Evolutionary conservation across 2,888 invertebrate species (phyloP).

Genomic region (Meghimatium bilineatum): DNA sequence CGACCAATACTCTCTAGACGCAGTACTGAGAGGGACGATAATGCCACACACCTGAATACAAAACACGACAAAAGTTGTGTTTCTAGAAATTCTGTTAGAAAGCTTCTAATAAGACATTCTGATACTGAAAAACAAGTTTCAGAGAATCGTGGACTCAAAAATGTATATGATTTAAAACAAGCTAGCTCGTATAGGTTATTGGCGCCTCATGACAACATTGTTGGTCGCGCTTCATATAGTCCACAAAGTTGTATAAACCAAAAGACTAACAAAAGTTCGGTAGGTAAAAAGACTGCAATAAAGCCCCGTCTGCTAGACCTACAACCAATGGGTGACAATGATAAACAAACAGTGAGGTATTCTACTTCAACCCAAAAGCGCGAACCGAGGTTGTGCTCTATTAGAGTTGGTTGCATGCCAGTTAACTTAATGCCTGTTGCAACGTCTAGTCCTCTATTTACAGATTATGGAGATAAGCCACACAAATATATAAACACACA

Average conservation of each 20-base stretch:
- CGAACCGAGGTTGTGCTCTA: too few species aligned
- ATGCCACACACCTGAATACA: not conserved
- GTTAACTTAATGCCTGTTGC: not conserved
- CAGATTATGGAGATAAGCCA: not conserved
- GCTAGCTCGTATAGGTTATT: not conserved
- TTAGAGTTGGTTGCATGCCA: not conserved
- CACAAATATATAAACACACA: not conserved
- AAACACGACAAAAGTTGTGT: not conserved
- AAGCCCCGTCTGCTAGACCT: too few species aligned
- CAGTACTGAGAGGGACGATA: not conserved
- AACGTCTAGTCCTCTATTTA: not conserved
- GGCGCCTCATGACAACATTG: not conserved
- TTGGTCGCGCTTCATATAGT: not conserved
- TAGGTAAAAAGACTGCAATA: too few species aligned
- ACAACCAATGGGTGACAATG: too few species aligned
- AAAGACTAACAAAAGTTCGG: too few species aligned
- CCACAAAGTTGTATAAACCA: not conserved
- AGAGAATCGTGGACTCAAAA: not conserved
- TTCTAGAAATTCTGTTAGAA: not conserved
- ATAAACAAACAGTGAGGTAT: too few species aligned
- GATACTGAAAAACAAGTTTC: not conserved
- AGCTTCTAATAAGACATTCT: not conserved
- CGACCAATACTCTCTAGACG: not conserved
- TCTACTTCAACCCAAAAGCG: too few species aligned
- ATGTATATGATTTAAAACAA: not conserved